Evolutionary conservation across 2,888 invertebrate species (phyloP).

Genomic region (Panzeria rudis): DNA sequence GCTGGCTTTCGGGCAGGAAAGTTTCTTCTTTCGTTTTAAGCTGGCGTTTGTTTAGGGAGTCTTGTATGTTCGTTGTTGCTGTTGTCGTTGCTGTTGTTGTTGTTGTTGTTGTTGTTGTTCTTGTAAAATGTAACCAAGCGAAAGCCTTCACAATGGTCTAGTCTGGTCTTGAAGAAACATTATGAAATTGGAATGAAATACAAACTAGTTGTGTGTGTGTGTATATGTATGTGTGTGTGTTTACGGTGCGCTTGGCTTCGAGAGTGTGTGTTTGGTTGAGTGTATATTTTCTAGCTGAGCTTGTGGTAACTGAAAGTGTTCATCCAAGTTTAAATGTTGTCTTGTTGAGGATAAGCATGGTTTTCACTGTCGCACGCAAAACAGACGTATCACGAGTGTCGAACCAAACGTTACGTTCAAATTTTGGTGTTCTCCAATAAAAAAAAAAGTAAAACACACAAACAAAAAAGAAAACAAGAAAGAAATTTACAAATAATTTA

Average conservation of each 20-base stretch:
- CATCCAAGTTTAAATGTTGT: constrained; percentile 72
- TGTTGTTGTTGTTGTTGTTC: constrained; percentile 32
- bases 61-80: background rate
- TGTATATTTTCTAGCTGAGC: constrained; percentile 52
- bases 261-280: constrained; percentile 4
- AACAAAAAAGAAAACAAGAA: constrained; percentile 10
- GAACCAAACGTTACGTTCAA: constrained; percentile 81
- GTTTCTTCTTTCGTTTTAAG: constrained; percentile 51
- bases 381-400: constrained; percentile 82
- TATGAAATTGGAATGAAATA: constrained; percentile 71
- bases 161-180: constrained; percentile 72
- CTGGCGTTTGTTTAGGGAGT: constrained; percentile 32
- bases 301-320: constrained; percentile 73
- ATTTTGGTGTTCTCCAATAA: constrained; percentile 65
- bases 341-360: constrained; percentile 81
- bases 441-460: background rate
- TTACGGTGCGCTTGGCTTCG: background rate
- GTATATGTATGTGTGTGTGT: constrained; percentile 30
- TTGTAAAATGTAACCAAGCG: constrained; percentile 68
- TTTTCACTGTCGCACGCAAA: constrained; percentile 81
- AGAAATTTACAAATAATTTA: constrained; percentile 40
- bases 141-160: constrained; percentile 72
- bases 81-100: background rate
- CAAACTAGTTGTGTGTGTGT: constrained; percentile 49
- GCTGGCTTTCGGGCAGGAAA: constrained; percentile 25